Base-by-base conservation (phyloP, 2,797 vertebrate genomes). In the Rhynchonycteris naso region DNA sequence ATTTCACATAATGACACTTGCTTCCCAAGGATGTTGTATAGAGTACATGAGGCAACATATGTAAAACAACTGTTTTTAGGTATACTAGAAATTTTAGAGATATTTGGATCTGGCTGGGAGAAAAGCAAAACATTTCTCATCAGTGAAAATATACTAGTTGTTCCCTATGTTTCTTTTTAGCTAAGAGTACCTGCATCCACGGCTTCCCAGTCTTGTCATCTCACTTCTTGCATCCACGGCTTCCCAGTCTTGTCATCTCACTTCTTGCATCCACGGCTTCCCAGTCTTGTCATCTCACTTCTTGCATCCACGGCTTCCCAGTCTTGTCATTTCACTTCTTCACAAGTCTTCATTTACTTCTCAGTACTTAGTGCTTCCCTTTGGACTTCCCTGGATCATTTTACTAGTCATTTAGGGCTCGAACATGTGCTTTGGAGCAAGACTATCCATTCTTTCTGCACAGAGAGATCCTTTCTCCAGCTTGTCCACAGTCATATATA, bases 81-180 rank as follows among this genome's bases (percentile, higher is more conserved):
- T 59, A 71, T 68, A 19, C 52, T 52, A 18, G 89, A 89, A 82
- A 74, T 83, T 66, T 94, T 88, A 43, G 50, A 50, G 56, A 38
- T 85, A 47, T 65, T 79, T 88, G 33, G 59, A 15, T 81, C 35
- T 91, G 54, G 15, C 54, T 86, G 83, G 71, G 33, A 84, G 33
- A 90, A 90, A 91, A 66, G 24, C 47, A 94, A 76, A 71, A 61
- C 12, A 43, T 35, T 87, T 9, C 38, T 80, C 43, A 66, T 84
- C 58, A n/a, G 19, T 58, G 71, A 89, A 84, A 89, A 78, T 68
- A 28, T 79, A 61, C 90, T 43, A 89, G 50, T 87, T 74, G 38
- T 66, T 81, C 80, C 71, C 76, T 22, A 24, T 87, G n/a, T 30
- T 85, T 93, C 65, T 83, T 90, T 89, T 87, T 50, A 38, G 24